Percentiles rank a stretch among this genome's conserved stretches.
Evolutionary conservation across 2,888 invertebrate species (phyloP).

Genomic region (Thecocarcelia acutangulata): DNA sequence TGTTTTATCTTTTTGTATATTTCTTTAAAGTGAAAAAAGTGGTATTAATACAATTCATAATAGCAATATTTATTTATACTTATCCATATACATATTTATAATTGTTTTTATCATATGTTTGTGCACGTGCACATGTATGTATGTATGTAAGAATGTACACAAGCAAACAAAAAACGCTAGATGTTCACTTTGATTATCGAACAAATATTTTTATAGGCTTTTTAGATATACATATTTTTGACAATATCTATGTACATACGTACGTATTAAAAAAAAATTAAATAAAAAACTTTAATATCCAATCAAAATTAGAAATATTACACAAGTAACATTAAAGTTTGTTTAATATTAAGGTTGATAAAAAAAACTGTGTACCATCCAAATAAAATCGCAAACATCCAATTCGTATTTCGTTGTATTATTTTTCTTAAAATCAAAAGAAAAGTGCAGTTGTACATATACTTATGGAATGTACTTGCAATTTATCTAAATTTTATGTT

Average conservation of each 20-base stretch:
- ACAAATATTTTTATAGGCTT: constrained; percentile 11
- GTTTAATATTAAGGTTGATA: neutral
- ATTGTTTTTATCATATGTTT: constrained; percentile 6
- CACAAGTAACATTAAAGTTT: neutral
- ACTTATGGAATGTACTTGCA: no score
- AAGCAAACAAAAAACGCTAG: no score
- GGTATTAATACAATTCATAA: constrained; percentile 26
- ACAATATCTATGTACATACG: no score
- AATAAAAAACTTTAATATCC: constrained; percentile 11
- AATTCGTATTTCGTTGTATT: no score
- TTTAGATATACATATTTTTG: neutral
- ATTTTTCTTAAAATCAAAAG: no score
- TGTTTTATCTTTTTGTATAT: constrained; percentile 36
- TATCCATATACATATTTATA: neutral
- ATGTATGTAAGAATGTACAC: neutral
- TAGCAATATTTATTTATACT: constrained; percentile 52
- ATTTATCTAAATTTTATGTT: no score
- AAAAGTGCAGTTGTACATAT: no score
- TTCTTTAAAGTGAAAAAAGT: constrained; percentile 27
- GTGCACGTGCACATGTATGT: neutral
- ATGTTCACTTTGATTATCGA: neutral
- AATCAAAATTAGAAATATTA: constrained; percentile 11
- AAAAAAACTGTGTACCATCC: no score
- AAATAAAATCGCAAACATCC: no score
- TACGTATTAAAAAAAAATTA: constrained; percentile 19